Evolutionary conservation across 92 coral and sea anemone species (phyloP).

Genomic region (Virgularia gustaviana): DNA sequence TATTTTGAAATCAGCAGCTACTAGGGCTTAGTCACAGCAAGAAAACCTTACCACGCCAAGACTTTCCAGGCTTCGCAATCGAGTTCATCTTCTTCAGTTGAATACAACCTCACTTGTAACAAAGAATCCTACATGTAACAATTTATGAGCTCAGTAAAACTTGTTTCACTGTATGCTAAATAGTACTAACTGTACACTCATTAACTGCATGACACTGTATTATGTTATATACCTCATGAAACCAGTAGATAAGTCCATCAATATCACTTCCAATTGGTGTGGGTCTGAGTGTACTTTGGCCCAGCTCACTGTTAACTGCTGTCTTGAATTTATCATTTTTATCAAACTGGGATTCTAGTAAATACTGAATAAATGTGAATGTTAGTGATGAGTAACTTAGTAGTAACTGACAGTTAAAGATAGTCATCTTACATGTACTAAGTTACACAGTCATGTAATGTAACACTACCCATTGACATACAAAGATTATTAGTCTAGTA

Average conservation of each 20-base stretch:
- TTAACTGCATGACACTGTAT: neutral
- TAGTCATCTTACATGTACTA: no score
- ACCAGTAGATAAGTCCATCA: constrained; percentile 95
- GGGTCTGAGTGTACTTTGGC: constrained; percentile 75
- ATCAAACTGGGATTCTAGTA: constrained; percentile 89
- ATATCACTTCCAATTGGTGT: constrained; percentile 85
- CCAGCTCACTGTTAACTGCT: constrained; percentile 73
- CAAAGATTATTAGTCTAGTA: no score
- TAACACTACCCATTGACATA: no score
- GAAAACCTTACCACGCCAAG: constrained; percentile 64
- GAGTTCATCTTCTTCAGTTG: constrained; percentile 97
- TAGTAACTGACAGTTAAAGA: constrained; percentile 43
- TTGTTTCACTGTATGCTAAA: neutral
- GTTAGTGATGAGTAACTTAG: neutral
- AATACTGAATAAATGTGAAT: no score
- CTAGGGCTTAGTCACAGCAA: neutral
- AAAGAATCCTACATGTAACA: constrained; percentile 56
- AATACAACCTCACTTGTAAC: constrained; percentile 74
- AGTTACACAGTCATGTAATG: no score
- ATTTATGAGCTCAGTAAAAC: neutral
- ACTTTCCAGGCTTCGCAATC: constrained; percentile 92
- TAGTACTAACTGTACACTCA: neutral
- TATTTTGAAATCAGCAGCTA: neutral
- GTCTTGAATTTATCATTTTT: constrained; percentile 77
- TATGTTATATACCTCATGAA: constrained; percentile 64